Evolutionary conservation across 23 tunicate species (phyloP).

Genomic region (Diplosoma virens): DNA sequence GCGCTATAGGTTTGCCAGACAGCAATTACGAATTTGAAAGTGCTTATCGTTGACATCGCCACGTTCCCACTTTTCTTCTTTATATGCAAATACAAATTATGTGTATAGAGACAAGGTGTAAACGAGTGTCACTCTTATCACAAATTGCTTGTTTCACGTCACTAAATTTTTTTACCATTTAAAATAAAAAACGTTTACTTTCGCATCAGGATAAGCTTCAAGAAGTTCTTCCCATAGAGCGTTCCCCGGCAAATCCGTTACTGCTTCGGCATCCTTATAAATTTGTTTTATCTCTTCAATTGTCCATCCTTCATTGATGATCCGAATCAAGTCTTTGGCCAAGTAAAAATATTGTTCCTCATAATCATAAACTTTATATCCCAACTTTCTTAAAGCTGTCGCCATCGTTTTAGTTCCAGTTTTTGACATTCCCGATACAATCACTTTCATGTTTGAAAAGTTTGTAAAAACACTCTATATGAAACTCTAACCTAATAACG

Average conservation of each 20-base stretch:
- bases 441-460: constrained; percentile 66
- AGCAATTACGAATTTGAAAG: no score
- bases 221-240: constrained; percentile 36
- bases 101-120: no score
- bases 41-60: no score
- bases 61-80: no score
- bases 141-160: no score
- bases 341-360: constrained; percentile 46
- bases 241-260: constrained; percentile 35
- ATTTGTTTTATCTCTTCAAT: constrained; percentile 20
- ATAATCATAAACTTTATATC: constrained; percentile 65
- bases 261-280: constrained; percentile 42
- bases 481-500: no score
- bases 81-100: no score
- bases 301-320: constrained; percentile 22
- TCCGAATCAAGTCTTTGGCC: constrained; percentile 10
- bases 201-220: constrained; percentile 39
- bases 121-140: no score
- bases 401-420: constrained; percentile 63
- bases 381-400: constrained; percentile 41
- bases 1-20: no score
- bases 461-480: no score
- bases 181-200: no score
- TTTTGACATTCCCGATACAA: constrained; percentile 48
- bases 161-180: no score